Base-by-base conservation (phyloP, 2,113 vertebrate genomes). In the Pelmatolapia mariae region DNA sequence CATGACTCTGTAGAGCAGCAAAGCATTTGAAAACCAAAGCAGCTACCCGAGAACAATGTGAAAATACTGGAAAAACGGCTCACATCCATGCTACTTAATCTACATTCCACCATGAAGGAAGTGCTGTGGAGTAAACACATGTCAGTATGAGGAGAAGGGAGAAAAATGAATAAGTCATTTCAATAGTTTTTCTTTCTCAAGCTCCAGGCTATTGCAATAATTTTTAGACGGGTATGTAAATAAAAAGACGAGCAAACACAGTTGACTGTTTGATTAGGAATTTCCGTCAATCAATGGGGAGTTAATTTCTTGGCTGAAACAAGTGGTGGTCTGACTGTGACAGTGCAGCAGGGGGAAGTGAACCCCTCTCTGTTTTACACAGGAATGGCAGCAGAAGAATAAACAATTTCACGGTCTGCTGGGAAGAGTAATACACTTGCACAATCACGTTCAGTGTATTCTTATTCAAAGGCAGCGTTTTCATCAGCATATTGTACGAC, bases 401-500 rank as follows among this genome's bases (percentile, higher is more conserved):
- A 95, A 95, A 95, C 94, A 92, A 95, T 95, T 95, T 95, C 95
- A 95, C 68, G 92, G 68, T 94, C 91, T 84, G 92, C 52, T 92
- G 89, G 82, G 52, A 84, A 78, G 79, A 81, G 90, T 87, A 88
- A 93, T 81, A 88, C 89, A 84, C 68, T 81, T 12, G 52, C 85
- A 80, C 91, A 91, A 89, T 88, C 88, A 83, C 26, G 59, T 36
- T 71, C 47, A 54, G 31, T 61, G 80, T 92, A 24, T 79, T 68
- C 79, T 84, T 82, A 71, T 87, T 94, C 91, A 87, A 45, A 26
- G 63, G 19, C 63, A 31, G 81, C 57, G 80, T 78, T 79, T 91
- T 82, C 76, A 76, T 92, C 76, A 68, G 33, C 89, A 84, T 47
- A 84, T 38, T n/a, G 10, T 29, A 19, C 71, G 15, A 84, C 73